Conservation (phyloP, 2,888 invertebrate species). For the Alloscopus bannaensis region DNA sequence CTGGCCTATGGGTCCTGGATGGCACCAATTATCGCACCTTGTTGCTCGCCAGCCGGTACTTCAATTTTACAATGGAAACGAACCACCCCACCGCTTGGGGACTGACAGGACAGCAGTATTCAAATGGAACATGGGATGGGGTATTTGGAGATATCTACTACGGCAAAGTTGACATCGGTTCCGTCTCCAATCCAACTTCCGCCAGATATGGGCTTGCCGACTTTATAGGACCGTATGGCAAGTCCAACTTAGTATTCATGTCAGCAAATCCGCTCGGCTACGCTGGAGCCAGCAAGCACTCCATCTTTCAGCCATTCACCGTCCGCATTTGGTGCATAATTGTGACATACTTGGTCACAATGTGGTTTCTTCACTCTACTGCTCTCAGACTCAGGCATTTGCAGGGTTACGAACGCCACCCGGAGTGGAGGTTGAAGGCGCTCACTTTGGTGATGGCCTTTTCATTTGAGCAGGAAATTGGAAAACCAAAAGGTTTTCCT, state of each 20-base stretch:
- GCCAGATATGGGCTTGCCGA: constrained; percentile 58
- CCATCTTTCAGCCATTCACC: constrained; percentile 35
- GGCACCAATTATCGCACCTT: constrained; percentile 56
- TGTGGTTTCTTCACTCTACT: constrained; percentile 21
- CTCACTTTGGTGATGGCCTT: constrained; percentile 39
- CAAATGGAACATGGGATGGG: constrained; percentile 60
- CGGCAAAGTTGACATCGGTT: constrained; percentile 49
- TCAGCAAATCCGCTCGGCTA: constrained; percentile 52
- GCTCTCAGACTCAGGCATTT: constrained; percentile 10
- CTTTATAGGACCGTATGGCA: constrained; percentile 63
- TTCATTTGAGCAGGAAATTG: constrained; percentile 51
- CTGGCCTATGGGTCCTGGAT: constrained; percentile 4
- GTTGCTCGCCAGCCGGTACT: constrained; percentile 11
- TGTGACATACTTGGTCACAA: constrained; percentile 8
- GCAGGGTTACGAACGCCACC: background rate
- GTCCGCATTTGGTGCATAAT: constrained; percentile 28
- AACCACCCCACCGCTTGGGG: constrained; percentile 18
- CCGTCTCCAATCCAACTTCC: constrained; percentile 58
- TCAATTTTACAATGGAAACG: constrained; percentile 23
- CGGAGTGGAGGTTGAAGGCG: background rate
- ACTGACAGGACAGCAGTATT: constrained; percentile 21
- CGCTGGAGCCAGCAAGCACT: constrained; percentile 34
- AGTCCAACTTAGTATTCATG: constrained; percentile 60
- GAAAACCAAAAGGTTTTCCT: constrained; percentile 50
- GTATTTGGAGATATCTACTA: constrained; percentile 59